Percentiles rank a stretch among this genome's conserved stretches.
Evolutionary conservation across 2,888 invertebrate species (phyloP).

Genomic region (Drosophila flavopinicola): DNA sequence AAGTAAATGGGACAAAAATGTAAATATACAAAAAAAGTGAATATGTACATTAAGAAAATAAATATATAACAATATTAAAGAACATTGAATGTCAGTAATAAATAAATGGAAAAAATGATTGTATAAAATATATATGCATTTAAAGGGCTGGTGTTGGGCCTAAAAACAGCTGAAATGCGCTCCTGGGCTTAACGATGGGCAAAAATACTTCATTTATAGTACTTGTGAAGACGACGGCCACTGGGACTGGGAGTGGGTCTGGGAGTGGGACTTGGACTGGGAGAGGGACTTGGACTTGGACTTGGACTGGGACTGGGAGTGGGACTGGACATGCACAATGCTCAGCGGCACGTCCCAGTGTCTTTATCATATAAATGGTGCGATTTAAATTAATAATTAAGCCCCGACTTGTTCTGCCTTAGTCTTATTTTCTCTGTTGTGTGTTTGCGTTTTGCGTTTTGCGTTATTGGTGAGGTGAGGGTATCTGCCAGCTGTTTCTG

Average conservation of each 20-base stretch:
- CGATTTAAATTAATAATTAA: slow-evolving; percentile 81
- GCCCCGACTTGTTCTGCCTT: slow-evolving; percentile 26
- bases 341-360: slow-evolving; percentile 71
- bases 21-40: too few species aligned
- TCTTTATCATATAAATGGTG: slow-evolving; percentile 79
- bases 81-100: too few species aligned
- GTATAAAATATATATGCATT: too few species aligned
- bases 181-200: background rate
- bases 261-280: too few species aligned
- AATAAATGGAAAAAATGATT: too few species aligned
- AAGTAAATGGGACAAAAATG: too few species aligned
- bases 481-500: slow-evolving; percentile 37
- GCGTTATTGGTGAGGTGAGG: slow-evolving; percentile 15
- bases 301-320: slow-evolving; percentile 1
- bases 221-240: slow-evolving; percentile 13
- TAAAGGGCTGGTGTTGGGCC: slow-evolving; percentile 4
- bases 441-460: slow-evolving; percentile 14
- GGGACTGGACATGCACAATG: slow-evolving; percentile 67
- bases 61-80: too few species aligned
- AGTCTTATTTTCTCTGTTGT: slow-evolving; percentile 1
- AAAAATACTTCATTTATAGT: slow-evolving; percentile 35
- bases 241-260: slow-evolving; percentile 28
- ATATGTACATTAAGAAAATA: too few species aligned
- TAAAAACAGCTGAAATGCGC: background rate
- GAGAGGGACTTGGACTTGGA: too few species aligned